These are phyloP conservation scores for Rhineura floridana DNA, from an alignment of 2,113 vertebrate species.

Conservation along the genomic window DNA sequence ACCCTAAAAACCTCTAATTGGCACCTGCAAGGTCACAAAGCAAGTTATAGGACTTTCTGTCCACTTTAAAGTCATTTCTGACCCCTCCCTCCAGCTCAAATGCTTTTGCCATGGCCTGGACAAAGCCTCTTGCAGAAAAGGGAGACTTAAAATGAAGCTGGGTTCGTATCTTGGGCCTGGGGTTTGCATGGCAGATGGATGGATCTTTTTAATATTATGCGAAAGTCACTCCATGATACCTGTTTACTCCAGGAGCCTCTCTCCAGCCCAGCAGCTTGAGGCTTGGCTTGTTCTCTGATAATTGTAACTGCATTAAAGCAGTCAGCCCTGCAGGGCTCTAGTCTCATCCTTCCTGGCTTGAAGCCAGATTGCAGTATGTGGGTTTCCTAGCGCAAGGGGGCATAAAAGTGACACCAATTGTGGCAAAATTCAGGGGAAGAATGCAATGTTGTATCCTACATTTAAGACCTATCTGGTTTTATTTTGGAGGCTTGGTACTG, in stretches of 20 bases:
- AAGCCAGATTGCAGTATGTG: conserved; percentile 31
- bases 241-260: conserved; percentile 52
- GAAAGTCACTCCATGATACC: conserved; percentile 37
- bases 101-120: background rate
- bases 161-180: rapidly evolving
- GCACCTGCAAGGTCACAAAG: conserved; percentile 32
- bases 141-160: background rate
- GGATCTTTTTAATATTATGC: conserved; percentile 17
- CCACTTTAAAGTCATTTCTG: conserved; percentile 16
- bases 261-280: conserved; percentile 52
- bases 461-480: conserved; percentile 34
- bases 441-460: conserved; percentile 6
- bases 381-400: conserved; percentile 27
- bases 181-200: rapidly evolving
- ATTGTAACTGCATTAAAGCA: conserved; percentile 67
- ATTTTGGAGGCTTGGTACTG: background rate
- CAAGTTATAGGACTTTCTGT: background rate
- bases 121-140: background rate
- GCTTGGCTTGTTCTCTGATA: conserved; percentile 61
- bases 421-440: conserved; percentile 25
- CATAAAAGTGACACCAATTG: conserved; percentile 1
- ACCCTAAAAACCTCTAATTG: conserved; percentile 59
- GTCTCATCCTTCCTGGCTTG: conserved; percentile 36
- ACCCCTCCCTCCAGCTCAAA: background rate
- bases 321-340: conserved; percentile 57